Evolutionary conservation across 2,797 vertebrate species (phyloP), one percentile per base, ranked within the genome.

Genomic region (Buphagus erythrorhynchus): DNA sequence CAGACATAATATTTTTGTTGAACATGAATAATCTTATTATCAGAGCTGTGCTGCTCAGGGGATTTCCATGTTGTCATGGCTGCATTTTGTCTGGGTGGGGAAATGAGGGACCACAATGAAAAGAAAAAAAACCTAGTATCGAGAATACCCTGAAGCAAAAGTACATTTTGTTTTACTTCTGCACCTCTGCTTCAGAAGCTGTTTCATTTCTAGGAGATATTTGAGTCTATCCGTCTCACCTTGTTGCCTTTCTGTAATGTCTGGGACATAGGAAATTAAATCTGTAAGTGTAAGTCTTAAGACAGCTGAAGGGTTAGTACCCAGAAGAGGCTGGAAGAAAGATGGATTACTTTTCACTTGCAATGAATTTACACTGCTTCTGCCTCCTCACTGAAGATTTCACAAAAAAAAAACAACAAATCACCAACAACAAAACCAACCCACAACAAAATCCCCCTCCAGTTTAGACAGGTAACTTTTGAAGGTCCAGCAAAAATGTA

Each of bases 1-100:
- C 63, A 94, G 85, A 84, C 96, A 97, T 94, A 98, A 96, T 97
- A 97, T 98, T 98, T 98, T 97, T 52, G 76, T 97, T 95, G 91
- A 97, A 95, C 81, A 38, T 90, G 92, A 97, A 96, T 97, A 97
- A 93, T 94, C 97, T 93, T 91, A 84, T 85, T 96, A 96, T 93
- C 93, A 94, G 90, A 83, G 9, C 35, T 36, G 13, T 46, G 52
- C 86, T 10, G 46, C 77, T 96, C 72, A 89, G 98, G 98, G 98
- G 97, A 98, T 98, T 98, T 98, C 98, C 97, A 86, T 81, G 88
- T 95, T 96, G 88, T 93, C 90, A 97, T 95, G 89, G 72, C 80
- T 95, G 79, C 66, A 91, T 94, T 94, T 90, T 87, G 74, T 97
- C 85, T 88, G 90, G 92, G 97, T 97, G 97, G 96, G 88, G 94